Evolutionary conservation across 2,888 invertebrate genomes (phyloP), one percentile per base, ranked within the genome.

Genomic region (Epistrophella euchroma): DNA sequence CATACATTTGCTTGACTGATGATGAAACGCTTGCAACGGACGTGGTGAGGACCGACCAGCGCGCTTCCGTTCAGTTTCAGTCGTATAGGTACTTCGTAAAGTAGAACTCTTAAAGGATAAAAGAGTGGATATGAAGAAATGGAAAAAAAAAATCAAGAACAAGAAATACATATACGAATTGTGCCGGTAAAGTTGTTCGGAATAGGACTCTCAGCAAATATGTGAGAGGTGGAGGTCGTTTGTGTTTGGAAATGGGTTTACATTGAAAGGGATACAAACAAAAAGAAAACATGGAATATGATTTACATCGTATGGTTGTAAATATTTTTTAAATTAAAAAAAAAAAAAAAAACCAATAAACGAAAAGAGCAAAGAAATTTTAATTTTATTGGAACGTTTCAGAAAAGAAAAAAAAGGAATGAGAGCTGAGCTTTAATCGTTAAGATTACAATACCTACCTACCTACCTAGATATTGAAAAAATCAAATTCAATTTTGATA

Each of bases 1-100:
- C n/a, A n/a, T n/a, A 75, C 47, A 56, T 60, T 74, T 74, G 55
- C 32, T 64, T 43, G 58, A 32, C 35, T 37, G 35, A 50, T 70
- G 58, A 70, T 68, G 45, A 37, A 68, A 68, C 25, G 50, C 19
- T 45, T 45, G 40, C 52, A 37, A n/a, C 56, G 55, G 35, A 55
- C 55, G 55, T 50, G 19, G 47, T 52, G 52, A 52, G 52, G 55
- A n/a, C 28, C 28, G 28, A n/a, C 28, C 28, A 28, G 28, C 28
- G 28, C 15, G 28, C 55, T 28, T n/a, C n/a, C 28, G 55, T 55
- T 28, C 32, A 55, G 50, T 50, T 22, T n/a, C n/a, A n/a, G n/a
- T n/a, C n/a, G n/a, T n/a, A 4, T 50, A 50, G 22, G 9, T 50
- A 50, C 50, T 22, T 50, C 50, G 50, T 25, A 50, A 5, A 50